These are phyloP conservation scores for Didymodactylos carnosus DNA, from an alignment of 2,888 invertebrate genomes.

Conservation along the genomic window DNA sequence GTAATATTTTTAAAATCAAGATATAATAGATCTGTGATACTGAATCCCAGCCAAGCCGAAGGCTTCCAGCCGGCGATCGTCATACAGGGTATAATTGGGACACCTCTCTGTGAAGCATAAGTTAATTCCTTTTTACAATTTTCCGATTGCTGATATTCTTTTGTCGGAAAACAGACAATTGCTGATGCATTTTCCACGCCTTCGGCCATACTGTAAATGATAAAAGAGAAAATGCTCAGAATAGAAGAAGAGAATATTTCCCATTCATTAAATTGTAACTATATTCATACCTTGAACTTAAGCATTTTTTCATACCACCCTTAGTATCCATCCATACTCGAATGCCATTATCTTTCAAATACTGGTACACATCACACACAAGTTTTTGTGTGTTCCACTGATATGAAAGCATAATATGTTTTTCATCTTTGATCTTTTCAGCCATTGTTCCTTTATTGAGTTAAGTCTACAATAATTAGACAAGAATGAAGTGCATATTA, in stretches of 20 bases:
- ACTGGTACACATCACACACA: background rate
- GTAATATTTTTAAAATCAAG: background rate
- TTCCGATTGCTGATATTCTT: background rate
- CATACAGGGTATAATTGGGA: background rate
- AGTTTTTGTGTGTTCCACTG: background rate
- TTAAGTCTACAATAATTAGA: no score
- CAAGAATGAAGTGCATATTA: no score
- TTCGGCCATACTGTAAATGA: background rate
- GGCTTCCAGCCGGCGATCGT: background rate
- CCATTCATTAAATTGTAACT: no score
- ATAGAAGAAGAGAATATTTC: no score
- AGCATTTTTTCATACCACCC: background rate
- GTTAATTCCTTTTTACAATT: background rate
- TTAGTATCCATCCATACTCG: background rate
- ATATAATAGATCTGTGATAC: background rate
- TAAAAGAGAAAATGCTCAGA: background rate
- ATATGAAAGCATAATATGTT: background rate
- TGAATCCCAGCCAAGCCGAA: background rate
- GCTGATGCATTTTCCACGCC: background rate
- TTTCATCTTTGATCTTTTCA: no score
- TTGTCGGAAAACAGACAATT: background rate
- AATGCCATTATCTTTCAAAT: background rate
- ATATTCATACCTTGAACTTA: background rate
- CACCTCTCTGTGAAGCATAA: background rate
- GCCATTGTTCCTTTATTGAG: no score